These are phyloP conservation scores for Lingula anatina DNA, from an alignment of 2,888 invertebrate species.

Conservation along the genomic window DNA sequence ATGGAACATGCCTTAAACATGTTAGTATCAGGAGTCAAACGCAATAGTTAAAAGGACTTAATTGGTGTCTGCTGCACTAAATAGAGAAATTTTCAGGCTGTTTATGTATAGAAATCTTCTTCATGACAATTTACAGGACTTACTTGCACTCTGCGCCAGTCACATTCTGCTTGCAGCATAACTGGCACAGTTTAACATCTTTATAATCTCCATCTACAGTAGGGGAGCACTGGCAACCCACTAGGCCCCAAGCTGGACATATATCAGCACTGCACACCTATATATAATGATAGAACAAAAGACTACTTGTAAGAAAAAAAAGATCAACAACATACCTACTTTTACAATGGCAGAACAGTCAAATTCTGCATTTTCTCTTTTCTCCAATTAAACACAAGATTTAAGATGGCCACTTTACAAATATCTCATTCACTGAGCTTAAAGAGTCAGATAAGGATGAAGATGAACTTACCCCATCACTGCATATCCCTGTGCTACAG, in stretches of 20 bases:
- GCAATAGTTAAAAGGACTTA: no score
- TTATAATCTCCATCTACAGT: constrained; percentile 17
- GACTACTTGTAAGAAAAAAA: background rate
- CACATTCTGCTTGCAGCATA: constrained; percentile 84
- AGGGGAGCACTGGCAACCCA: constrained; percentile 29
- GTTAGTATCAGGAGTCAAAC: no score
- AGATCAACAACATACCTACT: background rate
- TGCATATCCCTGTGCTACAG: constrained; percentile 30
- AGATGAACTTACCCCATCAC: constrained; percentile 27
- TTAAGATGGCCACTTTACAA: no score
- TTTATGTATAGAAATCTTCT: no score
- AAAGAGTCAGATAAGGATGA: no score
- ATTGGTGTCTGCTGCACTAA: no score
- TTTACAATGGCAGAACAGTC: background rate
- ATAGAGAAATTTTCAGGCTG: no score
- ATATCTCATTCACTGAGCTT: no score
- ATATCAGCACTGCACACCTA: constrained; percentile 34
- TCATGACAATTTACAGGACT: no score
- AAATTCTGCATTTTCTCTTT: no score
- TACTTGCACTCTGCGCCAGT: constrained; percentile 73
- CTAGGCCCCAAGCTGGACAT: constrained; percentile 25
- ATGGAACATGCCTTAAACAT: no score
- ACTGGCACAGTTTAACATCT: constrained; percentile 63
- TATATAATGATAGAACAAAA: constrained; percentile 5
- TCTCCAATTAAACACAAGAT: background rate